A percentile compares a stretch with the other conserved stretches of the same genome.
These are phyloP conservation scores for Caenorhabditis sp. DNA, from an alignment of 2,888 invertebrate genomes.

Conservation along the genomic window DNA sequence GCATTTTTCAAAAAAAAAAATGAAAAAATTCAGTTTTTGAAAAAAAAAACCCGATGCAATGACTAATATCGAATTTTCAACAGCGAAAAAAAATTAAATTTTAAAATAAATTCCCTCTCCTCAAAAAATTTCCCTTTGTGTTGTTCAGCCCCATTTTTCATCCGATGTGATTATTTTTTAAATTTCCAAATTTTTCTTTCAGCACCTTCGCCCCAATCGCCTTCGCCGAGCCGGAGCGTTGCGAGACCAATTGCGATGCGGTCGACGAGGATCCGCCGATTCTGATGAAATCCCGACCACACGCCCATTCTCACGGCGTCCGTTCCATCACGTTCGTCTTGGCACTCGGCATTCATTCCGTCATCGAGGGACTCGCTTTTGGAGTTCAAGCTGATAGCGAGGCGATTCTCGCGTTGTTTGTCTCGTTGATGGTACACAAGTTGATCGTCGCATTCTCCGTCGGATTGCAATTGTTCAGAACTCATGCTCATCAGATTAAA, in stretches of 20 bases:
- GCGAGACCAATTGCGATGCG: slow-evolving; percentile 81
- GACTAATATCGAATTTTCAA: too few relatives aligned
- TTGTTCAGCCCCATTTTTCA: not conserved
- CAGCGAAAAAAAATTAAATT: not conserved
- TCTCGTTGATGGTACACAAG: slow-evolving; percentile 82
- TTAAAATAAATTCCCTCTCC: not conserved
- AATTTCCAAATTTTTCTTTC: slow-evolving; percentile 35
- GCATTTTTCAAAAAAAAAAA: too few relatives aligned
- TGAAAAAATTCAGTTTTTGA: too few relatives aligned
- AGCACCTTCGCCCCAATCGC: slow-evolving; percentile 73
- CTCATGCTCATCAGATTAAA: slow-evolving; percentile 81
- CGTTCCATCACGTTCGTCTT: slow-evolving; percentile 85
- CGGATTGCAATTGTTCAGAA: slow-evolving; percentile 84
- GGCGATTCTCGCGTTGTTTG: slow-evolving; percentile 73
- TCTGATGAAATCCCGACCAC: slow-evolving; percentile 81
- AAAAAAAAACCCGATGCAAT: too few relatives aligned
- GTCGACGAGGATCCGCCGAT: slow-evolving; percentile 82
- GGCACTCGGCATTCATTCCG: slow-evolving; percentile 86
- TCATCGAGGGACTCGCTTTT: slow-evolving; percentile 85
- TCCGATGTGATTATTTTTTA: not conserved
- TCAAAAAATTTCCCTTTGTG: not conserved
- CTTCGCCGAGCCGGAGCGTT: slow-evolving; percentile 82
- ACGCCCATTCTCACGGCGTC: slow-evolving; percentile 82
- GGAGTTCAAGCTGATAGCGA: slow-evolving; percentile 74
- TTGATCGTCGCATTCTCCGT: slow-evolving; percentile 86